Evolutionary conservation across 2,888 invertebrate species (phyloP).

Genomic region (Eledona agricola): DNA sequence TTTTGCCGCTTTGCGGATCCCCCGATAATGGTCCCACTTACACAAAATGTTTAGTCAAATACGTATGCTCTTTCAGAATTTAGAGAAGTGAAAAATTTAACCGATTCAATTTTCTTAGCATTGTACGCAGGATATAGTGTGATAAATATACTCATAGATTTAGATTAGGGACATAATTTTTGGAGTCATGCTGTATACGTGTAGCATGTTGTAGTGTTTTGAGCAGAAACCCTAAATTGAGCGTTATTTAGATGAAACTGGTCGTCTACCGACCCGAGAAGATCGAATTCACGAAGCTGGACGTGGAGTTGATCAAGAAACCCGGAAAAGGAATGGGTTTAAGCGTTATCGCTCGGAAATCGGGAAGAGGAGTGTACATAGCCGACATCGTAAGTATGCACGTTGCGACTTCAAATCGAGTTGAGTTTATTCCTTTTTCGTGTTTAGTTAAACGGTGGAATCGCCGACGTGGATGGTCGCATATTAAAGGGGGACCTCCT

Average conservation of each 20-base stretch:
- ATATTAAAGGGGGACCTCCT: constrained; percentile 93
- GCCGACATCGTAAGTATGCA: constrained; percentile 85
- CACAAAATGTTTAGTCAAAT: too few species aligned
- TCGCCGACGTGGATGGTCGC: constrained; percentile 86
- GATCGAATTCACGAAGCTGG: constrained; percentile 74
- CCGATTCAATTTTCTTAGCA: too few species aligned
- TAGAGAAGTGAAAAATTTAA: too few species aligned
- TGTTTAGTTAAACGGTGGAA: constrained; percentile 83
- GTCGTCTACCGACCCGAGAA: constrained; percentile 81
- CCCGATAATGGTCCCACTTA: too few species aligned
- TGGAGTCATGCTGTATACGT: too few species aligned
- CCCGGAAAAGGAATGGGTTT: constrained; percentile 89
- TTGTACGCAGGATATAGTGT: too few species aligned
- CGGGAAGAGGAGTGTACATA: constrained; percentile 86
- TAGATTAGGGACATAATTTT: too few species aligned
- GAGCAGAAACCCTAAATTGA: too few species aligned
- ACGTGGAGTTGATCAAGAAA: constrained; percentile 87
- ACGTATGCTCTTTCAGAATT: too few species aligned
- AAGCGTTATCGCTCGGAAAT: constrained; percentile 81
- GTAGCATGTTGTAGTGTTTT: too few species aligned
- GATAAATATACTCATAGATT: too few species aligned
- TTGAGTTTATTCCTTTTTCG: constrained; percentile 31
- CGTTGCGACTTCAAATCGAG: constrained; percentile 2
- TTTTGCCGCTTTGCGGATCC: too few species aligned
- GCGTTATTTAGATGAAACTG: constrained; percentile 75